Percentiles rank a stretch among this genome's conserved stretches.
These are phyloP conservation scores for Acrossocheilus fasciatus DNA, from an alignment of 2,797 vertebrate genomes.

Conservation along the genomic window DNA sequence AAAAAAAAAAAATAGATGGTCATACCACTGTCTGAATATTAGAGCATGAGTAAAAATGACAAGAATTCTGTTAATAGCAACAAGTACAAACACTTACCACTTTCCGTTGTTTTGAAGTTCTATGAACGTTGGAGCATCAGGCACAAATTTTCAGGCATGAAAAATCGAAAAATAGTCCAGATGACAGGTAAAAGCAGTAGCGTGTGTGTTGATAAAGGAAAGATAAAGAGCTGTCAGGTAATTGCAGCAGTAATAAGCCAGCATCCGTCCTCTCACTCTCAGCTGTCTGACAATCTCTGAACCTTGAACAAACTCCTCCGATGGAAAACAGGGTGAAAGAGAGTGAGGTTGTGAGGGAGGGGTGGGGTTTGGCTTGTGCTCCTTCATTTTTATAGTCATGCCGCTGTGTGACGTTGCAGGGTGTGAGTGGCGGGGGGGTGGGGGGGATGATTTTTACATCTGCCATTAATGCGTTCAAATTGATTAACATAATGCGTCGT, in stretches of 20 bases:
- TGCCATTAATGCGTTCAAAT: slow-evolving; percentile 25
- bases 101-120: not conserved
- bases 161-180: not conserved
- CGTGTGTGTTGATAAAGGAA: not conserved
- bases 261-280: slow-evolving; percentile 65
- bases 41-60: not conserved
- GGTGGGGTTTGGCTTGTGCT: slow-evolving; percentile 25
- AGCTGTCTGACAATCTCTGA: slow-evolving; percentile 50
- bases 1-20: not conserved
- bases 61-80: not conserved
- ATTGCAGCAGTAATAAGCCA: slow-evolving; percentile 20
- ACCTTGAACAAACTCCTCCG: slow-evolving; percentile 44
- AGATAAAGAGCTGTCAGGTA: slow-evolving; percentile 3
- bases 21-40: not conserved
- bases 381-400: slow-evolving; percentile 45
- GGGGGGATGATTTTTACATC: slow-evolving; percentile 42
- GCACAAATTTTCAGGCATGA: not conserved
- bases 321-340: slow-evolving; percentile 49
- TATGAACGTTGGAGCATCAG: slow-evolving; percentile 19
- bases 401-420: slow-evolving; percentile 31
- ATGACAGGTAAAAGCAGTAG: not conserved
- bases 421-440: slow-evolving; percentile 4
- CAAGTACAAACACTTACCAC: slow-evolving; percentile 16
- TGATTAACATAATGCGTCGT: slow-evolving; percentile 15
- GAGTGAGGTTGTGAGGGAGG: slow-evolving; percentile 17